Percentiles rank a stretch among this genome's conserved stretches.
Conservation (phyloP, 2,888 invertebrate genomes). For the Eupithecia pulchellata region DNA sequence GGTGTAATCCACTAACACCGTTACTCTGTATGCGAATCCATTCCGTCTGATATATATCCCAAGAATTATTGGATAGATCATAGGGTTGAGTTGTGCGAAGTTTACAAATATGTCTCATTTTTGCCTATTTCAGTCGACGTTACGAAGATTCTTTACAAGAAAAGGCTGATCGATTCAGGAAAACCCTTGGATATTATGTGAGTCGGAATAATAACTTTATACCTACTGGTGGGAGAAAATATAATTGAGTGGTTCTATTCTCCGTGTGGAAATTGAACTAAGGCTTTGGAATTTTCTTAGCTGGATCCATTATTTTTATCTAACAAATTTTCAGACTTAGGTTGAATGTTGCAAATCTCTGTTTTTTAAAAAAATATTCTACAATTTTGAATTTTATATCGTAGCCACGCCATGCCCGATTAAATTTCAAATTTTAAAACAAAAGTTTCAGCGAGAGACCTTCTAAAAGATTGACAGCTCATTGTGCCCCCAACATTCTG, state of each 20-base stretch:
- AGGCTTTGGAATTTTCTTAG: neutral
- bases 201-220: slow-evolving; percentile 38
- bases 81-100: slow-evolving; percentile 18
- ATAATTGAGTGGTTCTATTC: neutral
- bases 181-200: slow-evolving; percentile 63
- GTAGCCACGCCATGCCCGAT: neutral
- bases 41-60: slow-evolving; percentile 23
- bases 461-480: neutral
- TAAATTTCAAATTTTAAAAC: neutral
- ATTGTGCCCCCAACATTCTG: neutral
- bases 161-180: slow-evolving; percentile 66
- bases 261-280: neutral
- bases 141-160: slow-evolving; percentile 66
- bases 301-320: neutral
- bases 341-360: neutral
- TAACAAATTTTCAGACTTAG: neutral
- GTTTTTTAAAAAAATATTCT: too few species aligned
- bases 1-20: slow-evolving; percentile 6
- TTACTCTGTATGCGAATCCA: slow-evolving; percentile 20
- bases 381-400: neutral
- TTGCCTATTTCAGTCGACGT: slow-evolving; percentile 57
- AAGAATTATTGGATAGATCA: slow-evolving; percentile 24
- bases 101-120: slow-evolving; percentile 27
- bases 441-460: neutral
- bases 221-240: neutral